Evolutionary conservation across 2,888 invertebrate genomes (phyloP).

Genomic region (Dynastes maya): DNA sequence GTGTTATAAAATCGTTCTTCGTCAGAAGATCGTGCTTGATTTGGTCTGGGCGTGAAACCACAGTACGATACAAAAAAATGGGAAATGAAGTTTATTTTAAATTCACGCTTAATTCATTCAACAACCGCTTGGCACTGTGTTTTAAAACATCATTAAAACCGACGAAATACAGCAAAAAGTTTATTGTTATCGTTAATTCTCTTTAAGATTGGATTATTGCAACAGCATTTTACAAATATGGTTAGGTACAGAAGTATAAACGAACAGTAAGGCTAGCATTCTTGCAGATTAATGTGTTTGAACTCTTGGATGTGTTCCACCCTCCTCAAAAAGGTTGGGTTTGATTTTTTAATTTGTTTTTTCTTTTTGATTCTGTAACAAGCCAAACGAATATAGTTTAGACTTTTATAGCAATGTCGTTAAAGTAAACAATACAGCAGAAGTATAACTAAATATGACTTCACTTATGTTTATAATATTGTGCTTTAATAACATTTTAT

Average conservation of each 20-base stretch:
- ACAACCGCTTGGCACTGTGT: constrained; percentile 33
- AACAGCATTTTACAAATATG: constrained; percentile 24
- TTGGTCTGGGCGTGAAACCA: constrained; percentile 14
- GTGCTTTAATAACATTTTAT: no score
- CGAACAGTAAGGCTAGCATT: not conserved
- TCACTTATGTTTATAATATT: no score
- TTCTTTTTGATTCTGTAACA: no score
- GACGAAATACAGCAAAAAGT: constrained; percentile 7
- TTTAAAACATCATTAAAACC: constrained; percentile 43
- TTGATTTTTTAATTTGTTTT: no score
- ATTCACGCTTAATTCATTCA: constrained; percentile 40
- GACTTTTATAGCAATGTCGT: no score
- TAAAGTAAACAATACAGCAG: no score
- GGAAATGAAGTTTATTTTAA: constrained; percentile 43
- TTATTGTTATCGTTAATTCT: constrained; percentile 12
- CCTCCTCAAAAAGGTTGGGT: not conserved
- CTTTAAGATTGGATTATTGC: constrained; percentile 2
- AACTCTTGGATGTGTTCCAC: not conserved
- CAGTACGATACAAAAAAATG: constrained; percentile 5
- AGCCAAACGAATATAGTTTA: no score
- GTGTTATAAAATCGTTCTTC: constrained; percentile 9
- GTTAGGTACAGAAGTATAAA: not conserved
- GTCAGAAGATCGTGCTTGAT: constrained; percentile 19
- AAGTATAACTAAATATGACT: no score
- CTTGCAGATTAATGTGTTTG: not conserved